Base-by-base conservation (phyloP, 2,888 invertebrate species). In the Lepidocyrtinus sp. region DNA sequence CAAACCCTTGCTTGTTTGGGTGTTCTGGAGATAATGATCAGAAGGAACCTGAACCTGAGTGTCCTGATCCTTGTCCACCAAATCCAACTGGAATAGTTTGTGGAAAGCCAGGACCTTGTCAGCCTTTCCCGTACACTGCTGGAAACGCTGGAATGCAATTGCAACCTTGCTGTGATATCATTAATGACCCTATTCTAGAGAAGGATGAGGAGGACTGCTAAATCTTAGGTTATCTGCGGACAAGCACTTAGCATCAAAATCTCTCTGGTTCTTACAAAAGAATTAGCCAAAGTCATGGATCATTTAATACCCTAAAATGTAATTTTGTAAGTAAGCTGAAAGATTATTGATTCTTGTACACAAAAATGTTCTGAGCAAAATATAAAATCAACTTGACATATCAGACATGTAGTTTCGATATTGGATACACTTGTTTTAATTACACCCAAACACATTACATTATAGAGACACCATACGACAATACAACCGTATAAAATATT, bases 101-200 rank as follows among this genome's bases (percentile, higher is more conserved):
- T 62, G 78, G 78, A 50, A 68, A 73, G 26, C 68, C 68, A 24
- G 68, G 25, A 1, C 68, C 73, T n/a, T 73, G 50, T 24, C 24
- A 70, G 27, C 69, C 79, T 12, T 79, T 70, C 65, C 80, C 80
- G 0, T 71, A 71, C 61, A 71, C 75, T 50, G 59, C 68, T 65
- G 22, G 36, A 17, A 79, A 63, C 26, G 63, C 79, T 70, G 79
- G 79, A 36, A 2, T 74, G 27, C 79, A 74, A 70, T 69, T 36
- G 26, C 79, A 74, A 27, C 64, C 24, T 65, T 80, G 80, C 64
- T 80, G 80, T 24, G 80, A 80, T 24, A 65, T 64, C 21, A 62
- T 80, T 9, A 67, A 75, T 36, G 80, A 80, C 36, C 80, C 80
- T 25, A 75, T 70, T n/a, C 45, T 24, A 1, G 62, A 70, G 22